Evolutionary conservation across 2,888 invertebrate species (phyloP).

Genomic region (Pelosia muscerda): DNA sequence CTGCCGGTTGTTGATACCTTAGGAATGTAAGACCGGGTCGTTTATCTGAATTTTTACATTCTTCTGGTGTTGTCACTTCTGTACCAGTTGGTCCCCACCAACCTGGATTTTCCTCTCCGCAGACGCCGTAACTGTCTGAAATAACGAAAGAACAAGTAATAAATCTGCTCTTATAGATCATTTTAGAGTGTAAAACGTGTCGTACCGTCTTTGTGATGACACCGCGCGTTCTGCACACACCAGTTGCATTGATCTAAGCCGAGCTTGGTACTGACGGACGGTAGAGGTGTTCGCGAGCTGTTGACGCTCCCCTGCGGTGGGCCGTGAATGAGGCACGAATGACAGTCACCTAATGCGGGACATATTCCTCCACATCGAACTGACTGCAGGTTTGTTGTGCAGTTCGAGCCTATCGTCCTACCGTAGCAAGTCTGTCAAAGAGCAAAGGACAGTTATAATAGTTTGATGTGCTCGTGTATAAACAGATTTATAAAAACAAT

Average conservation of each 20-base stretch:
- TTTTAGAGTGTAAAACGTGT: slow-evolving; percentile 15
- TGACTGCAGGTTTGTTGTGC: slow-evolving; percentile 96
- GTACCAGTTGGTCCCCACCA: slow-evolving; percentile 97
- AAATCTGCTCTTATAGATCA: background rate
- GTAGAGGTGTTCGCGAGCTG: slow-evolving; percentile 69
- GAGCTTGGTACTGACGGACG: slow-evolving; percentile 91
- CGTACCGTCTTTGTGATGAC: slow-evolving; percentile 94
- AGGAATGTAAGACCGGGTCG: slow-evolving; percentile 96
- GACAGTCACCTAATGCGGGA: slow-evolving; percentile 95
- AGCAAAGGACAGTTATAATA: slow-evolving; percentile 2
- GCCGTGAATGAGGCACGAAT: slow-evolving; percentile 95
- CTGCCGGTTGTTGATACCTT: slow-evolving; percentile 95
- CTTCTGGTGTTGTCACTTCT: slow-evolving; percentile 90
- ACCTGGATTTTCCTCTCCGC: slow-evolving; percentile 94
- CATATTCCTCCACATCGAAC: slow-evolving; percentile 96
- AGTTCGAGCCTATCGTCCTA: slow-evolving; percentile 94
- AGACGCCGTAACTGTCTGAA: slow-evolving; percentile 92
- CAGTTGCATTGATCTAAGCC: slow-evolving; percentile 94
- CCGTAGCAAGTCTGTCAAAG: slow-evolving; percentile 91
- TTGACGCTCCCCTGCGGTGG: slow-evolving; percentile 83
- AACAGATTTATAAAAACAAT: background rate
- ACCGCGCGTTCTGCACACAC: slow-evolving; percentile 97
- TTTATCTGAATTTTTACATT: slow-evolving; percentile 92
- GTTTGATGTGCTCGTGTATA: background rate
- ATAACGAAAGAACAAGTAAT: background rate